Base-by-base conservation (phyloP, 2,888 invertebrate genomes). In the Gastracanthus pulcherrimus region DNA sequence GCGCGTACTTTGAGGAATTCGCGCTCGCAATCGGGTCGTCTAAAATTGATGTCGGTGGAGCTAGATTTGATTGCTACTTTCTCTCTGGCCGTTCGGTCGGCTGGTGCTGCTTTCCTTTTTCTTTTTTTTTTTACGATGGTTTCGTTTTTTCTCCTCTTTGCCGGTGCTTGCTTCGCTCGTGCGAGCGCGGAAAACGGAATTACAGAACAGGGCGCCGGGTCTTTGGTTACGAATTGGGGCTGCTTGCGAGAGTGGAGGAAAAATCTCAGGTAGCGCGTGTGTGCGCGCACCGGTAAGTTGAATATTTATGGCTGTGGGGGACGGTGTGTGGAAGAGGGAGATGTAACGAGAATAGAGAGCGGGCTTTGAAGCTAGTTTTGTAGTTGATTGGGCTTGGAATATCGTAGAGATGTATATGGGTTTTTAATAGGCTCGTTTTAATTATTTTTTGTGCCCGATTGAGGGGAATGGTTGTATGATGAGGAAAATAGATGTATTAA, bases 41-140 rank as follows among this genome's bases (percentile, higher is more conserved):
- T 41, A 80, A 80, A 76, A 80, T 80, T 80, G 76, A 80, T 76
- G 80, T 36, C 55, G 19, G 34, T 60, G 36, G 38, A 60, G 64
- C 64, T 69, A 23, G 75, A 66, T 80, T 76, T 74, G 80, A 80
- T 80, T 80, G 74, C 74, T 80, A 69, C 67, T 60, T 60, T 66
- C 29, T 55, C 51, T 51, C 45, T 31, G 60, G 13, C 16, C 5
- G 19, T 51, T 23, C 11, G 6, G 1, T 11, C 41, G 13, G 6
- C 36, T 9, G 36, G 19, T 3, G 23, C 51, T 13, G 16, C 51
- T 64, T 34, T 36, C 19, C 26, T 66, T 64, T 36, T 36, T 55
- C 26, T 45, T 38, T 64, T 66, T 34, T 51, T 6, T 9, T 19
- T 2, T 7, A 23, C 51, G 23, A 0, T 23, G 4, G 1, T 2